These are phyloP conservation scores for Xenentodon cancila DNA, from an alignment of 2,797 vertebrate genomes.

Conservation along the genomic window DNA sequence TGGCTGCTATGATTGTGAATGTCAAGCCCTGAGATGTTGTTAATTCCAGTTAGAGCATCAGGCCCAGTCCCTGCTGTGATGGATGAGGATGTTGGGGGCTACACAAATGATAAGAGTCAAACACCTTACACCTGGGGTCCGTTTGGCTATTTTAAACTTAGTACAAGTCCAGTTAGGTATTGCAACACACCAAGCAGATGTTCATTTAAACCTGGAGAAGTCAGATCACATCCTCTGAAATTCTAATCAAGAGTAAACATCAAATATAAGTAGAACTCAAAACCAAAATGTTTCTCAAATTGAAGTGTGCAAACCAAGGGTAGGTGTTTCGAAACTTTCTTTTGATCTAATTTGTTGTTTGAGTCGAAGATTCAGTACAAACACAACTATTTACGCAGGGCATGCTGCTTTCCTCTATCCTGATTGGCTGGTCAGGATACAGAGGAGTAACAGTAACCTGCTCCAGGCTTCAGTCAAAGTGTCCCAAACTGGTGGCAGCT, in stretches of 20 bases:
- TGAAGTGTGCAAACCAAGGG: background rate
- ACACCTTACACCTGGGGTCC: background rate
- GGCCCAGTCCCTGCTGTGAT: slow-evolving; percentile 15
- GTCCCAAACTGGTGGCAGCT: slow-evolving; percentile 61
- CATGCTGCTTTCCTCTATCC: slow-evolving; percentile 66
- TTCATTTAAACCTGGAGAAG: background rate
- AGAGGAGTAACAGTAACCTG: slow-evolving; percentile 58
- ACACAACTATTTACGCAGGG: slow-evolving; percentile 1
- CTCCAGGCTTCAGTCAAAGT: slow-evolving; percentile 5
- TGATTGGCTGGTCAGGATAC: slow-evolving; percentile 82
- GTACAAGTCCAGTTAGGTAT: slow-evolving; percentile 2
- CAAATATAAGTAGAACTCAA: slow-evolving; percentile 1
- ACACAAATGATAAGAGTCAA: slow-evolving; percentile 1
- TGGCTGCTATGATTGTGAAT: slow-evolving; percentile 41
- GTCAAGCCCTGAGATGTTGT: slow-evolving; percentile 76
- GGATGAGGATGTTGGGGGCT: slow-evolving; percentile 13
- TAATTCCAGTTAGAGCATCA: slow-evolving; percentile 50
- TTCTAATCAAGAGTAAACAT: slow-evolving; percentile 4
- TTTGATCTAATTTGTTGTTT: slow-evolving; percentile 5
- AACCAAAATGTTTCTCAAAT: background rate
- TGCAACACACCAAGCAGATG: background rate
- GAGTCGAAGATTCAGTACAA: slow-evolving; percentile 37
- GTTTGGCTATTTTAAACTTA: slow-evolving; percentile 7
- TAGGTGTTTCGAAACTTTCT: background rate
- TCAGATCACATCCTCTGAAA: background rate